Base-by-base conservation (phyloP, 2,797 vertebrate genomes). In the Clarias pachynema region DNA sequence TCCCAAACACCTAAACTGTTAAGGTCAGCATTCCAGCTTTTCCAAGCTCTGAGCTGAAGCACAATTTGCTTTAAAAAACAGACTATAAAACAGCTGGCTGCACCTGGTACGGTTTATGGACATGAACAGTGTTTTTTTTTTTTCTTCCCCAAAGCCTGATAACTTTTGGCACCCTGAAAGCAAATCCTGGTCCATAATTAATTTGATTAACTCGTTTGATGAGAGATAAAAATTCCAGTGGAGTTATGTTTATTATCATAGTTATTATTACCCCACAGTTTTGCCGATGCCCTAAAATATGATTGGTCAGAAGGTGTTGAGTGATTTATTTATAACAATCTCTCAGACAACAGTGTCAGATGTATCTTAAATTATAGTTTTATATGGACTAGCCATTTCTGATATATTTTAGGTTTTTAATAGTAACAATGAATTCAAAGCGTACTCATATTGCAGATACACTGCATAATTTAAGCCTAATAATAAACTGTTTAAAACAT, bases 1-100 rank as follows among this genome's bases (percentile, higher is more conserved):
- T 73, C 70, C 69, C 82, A 86, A 77, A 87, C 79, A 87, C 86
- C 89, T 84, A 88, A 93, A 95, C 86, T 73, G 92, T 91, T 62
- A 77, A 83, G 44, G 90, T 95, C 94, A 95, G 95, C 94, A 95
- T 94, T 95, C 93, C 94, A 89, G 78, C 87, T 87, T 87, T 87
- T 88, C 82, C 87, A 29, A 68, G 82, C 87, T 87, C 87, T 70
- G 84, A 86, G 89, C 89, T 89, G 92, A 92, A 91, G 91, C 93
- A 95, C 94, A 95, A 94, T 93, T 85, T 88, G 87, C 79, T 40
- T 16, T 26, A 22, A 84, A 1, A 89, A 91, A 95, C 7, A 44
- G 40, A 1, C 94, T 95, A 95, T 92, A 87, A 92, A 90, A 86
- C 57, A 77, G 90, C 91, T 85, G 18, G 37, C 59, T 84, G 62